phyloP scores from a whole-genome alignment of 2,113 vertebrate species.

The Podiceps cristatus region DNA sequence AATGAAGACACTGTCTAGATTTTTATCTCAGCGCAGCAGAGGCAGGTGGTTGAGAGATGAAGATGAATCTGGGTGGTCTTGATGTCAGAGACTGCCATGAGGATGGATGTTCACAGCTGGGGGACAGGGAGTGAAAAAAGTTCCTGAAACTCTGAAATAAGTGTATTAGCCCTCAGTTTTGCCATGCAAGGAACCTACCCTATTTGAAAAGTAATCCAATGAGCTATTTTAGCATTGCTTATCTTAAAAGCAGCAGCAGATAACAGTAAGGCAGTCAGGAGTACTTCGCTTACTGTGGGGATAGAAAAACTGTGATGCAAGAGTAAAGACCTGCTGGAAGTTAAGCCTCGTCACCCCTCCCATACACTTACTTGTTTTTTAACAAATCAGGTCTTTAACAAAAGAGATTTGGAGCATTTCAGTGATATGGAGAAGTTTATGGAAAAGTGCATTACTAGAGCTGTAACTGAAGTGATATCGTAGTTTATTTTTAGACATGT shows the following conservation, averaged over 20 bases:
- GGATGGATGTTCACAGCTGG: slow-evolving; percentile 15
- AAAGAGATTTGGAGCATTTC: not conserved
- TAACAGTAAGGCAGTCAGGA: not conserved
- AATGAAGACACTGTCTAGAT: slow-evolving; percentile 64
- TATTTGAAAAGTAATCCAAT: not conserved
- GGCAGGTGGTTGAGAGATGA: slow-evolving; percentile 21
- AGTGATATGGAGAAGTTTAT: not conserved
- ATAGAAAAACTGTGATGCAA: not conserved
- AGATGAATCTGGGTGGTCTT: slow-evolving; percentile 45
- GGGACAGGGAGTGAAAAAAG: not conserved
- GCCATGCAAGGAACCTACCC: not conserved
- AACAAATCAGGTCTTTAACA: not conserved
- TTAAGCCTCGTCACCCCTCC: not conserved
- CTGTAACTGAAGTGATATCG: slow-evolving; percentile 1
- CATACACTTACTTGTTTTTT: not conserved
- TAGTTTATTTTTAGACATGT: slow-evolving; percentile 59
- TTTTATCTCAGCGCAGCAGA: slow-evolving; percentile 52
- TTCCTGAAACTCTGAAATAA: not conserved
- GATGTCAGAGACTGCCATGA: not conserved
- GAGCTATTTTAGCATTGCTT: not conserved
- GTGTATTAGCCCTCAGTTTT: not conserved
- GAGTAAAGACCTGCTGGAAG: not conserved
- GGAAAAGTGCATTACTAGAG: not conserved
- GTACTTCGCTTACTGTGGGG: not conserved
- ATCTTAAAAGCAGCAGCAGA: slow-evolving; percentile 28